A percentile compares a stretch with the other conserved stretches of the same genome.
Evolutionary conservation across 1,140 invertebrate genomes (phyloP).

Genomic region (Drosophila nigrodunni): DNA sequence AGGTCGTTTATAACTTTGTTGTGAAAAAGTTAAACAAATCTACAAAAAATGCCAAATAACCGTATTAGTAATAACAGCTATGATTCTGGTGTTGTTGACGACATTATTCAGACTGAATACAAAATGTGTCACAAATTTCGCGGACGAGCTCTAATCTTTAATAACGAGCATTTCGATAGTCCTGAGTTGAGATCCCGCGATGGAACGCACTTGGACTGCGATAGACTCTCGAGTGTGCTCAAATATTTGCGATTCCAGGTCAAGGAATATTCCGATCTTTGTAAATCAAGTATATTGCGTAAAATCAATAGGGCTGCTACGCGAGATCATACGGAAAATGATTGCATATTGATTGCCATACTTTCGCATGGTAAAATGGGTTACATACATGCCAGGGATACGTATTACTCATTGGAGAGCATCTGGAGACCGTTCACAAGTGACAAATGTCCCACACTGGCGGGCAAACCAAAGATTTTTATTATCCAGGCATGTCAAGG

Average conservation of each 20-base stretch:
- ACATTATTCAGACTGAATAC: conserved; percentile 89
- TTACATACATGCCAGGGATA: conserved; percentile 93
- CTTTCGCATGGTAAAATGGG: conserved; percentile 95
- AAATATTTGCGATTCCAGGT: conserved; percentile 90
- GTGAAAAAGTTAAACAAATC: background rate
- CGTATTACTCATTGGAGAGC: conserved; percentile 91
- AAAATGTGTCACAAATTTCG: conserved; percentile 93
- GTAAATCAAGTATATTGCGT: conserved; percentile 87
- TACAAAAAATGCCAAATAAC: background rate
- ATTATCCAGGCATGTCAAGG: conserved; percentile 97
- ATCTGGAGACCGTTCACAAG: conserved; percentile 94
- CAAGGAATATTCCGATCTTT: conserved; percentile 86
- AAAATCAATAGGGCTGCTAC: conserved; percentile 88
- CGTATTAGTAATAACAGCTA: background rate
- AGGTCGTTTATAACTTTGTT: conserved; percentile 1
- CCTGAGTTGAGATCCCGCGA: conserved; percentile 86
- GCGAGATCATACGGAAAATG: conserved; percentile 90
- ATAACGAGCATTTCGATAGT: conserved; percentile 91
- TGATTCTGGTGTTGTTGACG: conserved; percentile 86
- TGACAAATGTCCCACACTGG: conserved; percentile 92
- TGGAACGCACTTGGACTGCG: conserved; percentile 90
- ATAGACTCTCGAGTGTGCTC: conserved; percentile 88
- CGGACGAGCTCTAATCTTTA: conserved; percentile 94
- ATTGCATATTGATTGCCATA: conserved; percentile 92
- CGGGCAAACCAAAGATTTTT: conserved; percentile 96